Conservation (phyloP, 2,888 invertebrate species). For the Adineta ricciae region DNA sequence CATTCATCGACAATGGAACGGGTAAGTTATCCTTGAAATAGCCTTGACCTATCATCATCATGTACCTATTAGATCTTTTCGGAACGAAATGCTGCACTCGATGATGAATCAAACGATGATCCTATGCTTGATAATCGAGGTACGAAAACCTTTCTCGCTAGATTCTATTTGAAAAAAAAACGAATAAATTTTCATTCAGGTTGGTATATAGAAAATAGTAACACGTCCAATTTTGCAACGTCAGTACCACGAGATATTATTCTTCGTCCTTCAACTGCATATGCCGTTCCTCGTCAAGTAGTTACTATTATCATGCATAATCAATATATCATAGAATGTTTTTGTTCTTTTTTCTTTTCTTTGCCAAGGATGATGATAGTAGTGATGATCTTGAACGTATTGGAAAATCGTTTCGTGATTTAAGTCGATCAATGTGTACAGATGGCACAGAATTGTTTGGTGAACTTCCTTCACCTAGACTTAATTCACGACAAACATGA, state of each 20-base stretch:
- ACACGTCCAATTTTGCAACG: background rate
- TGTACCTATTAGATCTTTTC: background rate
- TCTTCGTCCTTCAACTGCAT: background rate
- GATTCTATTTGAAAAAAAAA: too few relatives aligned
- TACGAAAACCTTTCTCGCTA: background rate
- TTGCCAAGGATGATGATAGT: background rate
- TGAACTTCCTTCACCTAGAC: background rate
- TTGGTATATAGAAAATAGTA: background rate
- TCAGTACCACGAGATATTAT: background rate
- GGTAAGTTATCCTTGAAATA: background rate
- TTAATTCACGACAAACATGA: background rate
- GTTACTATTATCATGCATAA: background rate
- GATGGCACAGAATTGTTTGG: slow-evolving; percentile 6
- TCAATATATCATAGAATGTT: too few relatives aligned
- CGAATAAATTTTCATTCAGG: background rate
- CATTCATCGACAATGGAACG: background rate
- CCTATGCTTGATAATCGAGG: background rate
- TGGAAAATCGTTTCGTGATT: slow-evolving; percentile 12
- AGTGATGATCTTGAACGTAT: slow-evolving; percentile 16
- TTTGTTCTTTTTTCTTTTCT: too few relatives aligned
- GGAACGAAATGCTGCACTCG: background rate
- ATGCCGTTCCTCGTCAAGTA: background rate
- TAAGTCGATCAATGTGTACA: slow-evolving; percentile 1
- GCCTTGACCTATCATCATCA: background rate
- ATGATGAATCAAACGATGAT: background rate